phyloP scores from a whole-genome alignment of 2,888 invertebrate species.

The Aquatica leii region DNA sequence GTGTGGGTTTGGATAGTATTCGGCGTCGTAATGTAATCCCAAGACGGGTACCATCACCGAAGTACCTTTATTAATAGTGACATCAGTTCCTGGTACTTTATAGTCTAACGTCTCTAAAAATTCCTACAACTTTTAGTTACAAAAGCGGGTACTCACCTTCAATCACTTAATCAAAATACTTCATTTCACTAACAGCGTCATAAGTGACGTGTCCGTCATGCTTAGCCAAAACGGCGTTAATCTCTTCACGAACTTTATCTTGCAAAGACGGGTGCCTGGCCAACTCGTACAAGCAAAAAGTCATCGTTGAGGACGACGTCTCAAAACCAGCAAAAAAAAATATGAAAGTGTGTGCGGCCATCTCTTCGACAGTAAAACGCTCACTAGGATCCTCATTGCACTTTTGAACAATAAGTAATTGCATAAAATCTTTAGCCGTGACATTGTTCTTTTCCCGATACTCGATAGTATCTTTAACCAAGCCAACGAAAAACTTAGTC shows the following conservation, averaged over 20 bases:
- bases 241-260: constrained; percentile 58
- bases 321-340: constrained; percentile 55
- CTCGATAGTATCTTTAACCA: constrained; percentile 59
- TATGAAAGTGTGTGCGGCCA: constrained; percentile 46
- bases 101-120: constrained; percentile 43
- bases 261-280: constrained; percentile 61
- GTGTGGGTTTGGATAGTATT: constrained; percentile 25
- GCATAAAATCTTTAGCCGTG: constrained; percentile 64
- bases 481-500: constrained; percentile 39
- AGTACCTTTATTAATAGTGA: constrained; percentile 16
- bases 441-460: constrained; percentile 60
- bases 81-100: constrained; percentile 17
- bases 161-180: constrained; percentile 62
- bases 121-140: too few relatives aligned
- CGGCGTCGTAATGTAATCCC: constrained; percentile 24
- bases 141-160: constrained; percentile 42
- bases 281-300: constrained; percentile 63
- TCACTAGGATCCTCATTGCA: background rate
- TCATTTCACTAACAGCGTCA: constrained; percentile 61
- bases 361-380: constrained; percentile 18
- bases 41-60: constrained; percentile 14
- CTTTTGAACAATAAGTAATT: constrained; percentile 62
- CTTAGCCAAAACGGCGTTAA: constrained; percentile 53
- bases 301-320: constrained; percentile 57
- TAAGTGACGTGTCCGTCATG: constrained; percentile 59